Evolutionary conservation across 2,797 vertebrate species (phyloP).

Genomic region (Dermochelys coriacea): DNA sequence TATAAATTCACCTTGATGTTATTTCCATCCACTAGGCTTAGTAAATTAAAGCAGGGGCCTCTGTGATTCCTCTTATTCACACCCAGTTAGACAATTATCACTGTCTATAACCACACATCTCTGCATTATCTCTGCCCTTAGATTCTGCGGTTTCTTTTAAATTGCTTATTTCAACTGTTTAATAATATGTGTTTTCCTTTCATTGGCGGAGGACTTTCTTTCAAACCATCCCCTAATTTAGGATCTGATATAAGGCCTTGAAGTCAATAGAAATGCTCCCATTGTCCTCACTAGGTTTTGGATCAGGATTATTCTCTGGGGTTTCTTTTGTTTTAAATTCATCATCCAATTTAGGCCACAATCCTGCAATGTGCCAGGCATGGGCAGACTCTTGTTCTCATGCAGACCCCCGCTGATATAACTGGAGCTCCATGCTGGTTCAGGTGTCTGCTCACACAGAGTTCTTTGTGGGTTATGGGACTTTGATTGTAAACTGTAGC

Average conservation of each 20-base stretch:
- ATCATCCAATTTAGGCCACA: not conserved
- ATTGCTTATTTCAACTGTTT: not conserved
- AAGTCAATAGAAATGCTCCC: not conserved
- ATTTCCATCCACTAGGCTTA: not conserved
- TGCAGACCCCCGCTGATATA: accelerated
- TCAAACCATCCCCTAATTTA: not conserved
- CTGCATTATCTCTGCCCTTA: not conserved
- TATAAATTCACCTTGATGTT: not conserved
- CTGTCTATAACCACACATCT: not conserved
- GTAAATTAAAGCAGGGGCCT: not conserved
- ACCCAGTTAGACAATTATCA: not conserved
- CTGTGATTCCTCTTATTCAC: not conserved
- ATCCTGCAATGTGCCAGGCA: not conserved
- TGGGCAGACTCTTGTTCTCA: not conserved
- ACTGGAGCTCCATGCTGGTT: not conserved
- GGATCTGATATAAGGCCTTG: not conserved
- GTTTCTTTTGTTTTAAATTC: not conserved
- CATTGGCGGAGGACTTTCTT: accelerated
- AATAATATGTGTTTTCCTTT: not conserved
- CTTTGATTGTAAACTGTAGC: not conserved
- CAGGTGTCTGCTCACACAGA: accelerated
- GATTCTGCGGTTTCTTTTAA: not conserved
- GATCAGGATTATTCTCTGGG: not conserved
- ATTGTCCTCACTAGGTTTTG: not conserved
- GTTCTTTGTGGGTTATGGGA: not conserved